phyloP scores from a whole-genome alignment of 2,113 vertebrate genomes.

The Pristiophorus japonicus region DNA sequence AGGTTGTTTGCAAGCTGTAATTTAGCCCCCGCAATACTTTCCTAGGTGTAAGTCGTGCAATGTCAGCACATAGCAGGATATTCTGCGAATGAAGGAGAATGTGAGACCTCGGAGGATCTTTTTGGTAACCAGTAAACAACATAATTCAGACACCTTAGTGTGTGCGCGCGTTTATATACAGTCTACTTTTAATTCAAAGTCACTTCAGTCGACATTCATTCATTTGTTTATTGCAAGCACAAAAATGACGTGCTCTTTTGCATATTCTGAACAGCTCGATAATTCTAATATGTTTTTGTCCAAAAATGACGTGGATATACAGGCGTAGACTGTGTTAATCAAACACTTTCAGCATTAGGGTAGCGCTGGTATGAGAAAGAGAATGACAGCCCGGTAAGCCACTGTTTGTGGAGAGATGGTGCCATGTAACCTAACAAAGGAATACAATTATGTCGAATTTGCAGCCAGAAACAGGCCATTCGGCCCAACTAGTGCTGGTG shows the following conservation, averaged over 20 bases:
- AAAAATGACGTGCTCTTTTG: neutral
- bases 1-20: slow-evolving; percentile 31
- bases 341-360: neutral
- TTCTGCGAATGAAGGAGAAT: neutral
- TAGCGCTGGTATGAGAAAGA: neutral
- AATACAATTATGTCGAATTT: neutral
- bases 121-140: neutral
- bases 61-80: slow-evolving; percentile 19
- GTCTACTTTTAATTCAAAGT: neutral
- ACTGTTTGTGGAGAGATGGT: neutral
- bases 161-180: neutral
- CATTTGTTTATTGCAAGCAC: neutral
- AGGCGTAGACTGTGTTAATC: neutral
- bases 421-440: neutral
- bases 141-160: neutral
- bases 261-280: neutral
- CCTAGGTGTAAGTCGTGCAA: neutral
- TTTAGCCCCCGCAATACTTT: neutral
- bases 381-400: neutral
- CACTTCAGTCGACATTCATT: neutral
- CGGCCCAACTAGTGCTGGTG: neutral
- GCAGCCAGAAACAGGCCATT: neutral
- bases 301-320: neutral
- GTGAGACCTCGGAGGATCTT: neutral
- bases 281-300: neutral